Conservation (phyloP, 2,888 invertebrate species). For the Caenorhabditis drosophilae region DNA sequence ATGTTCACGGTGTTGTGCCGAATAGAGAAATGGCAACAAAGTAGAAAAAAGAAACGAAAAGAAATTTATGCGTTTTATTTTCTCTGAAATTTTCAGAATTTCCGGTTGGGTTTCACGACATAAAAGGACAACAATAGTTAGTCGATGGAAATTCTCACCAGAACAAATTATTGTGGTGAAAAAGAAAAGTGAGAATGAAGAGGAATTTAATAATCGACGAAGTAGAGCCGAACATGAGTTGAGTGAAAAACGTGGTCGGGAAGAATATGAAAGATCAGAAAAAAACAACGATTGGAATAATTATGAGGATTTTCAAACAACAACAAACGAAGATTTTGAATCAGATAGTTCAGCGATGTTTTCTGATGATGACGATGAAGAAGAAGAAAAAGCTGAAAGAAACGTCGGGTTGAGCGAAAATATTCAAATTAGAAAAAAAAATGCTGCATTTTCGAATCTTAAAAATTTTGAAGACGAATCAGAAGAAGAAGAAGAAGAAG, state of each 20-base stretch:
- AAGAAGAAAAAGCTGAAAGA: background rate
- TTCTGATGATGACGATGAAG: background rate
- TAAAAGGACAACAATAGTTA: background rate
- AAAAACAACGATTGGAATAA: background rate
- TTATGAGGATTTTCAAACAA: too few species aligned
- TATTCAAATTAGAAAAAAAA: too few species aligned
- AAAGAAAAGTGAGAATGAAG: background rate
- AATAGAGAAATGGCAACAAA: background rate
- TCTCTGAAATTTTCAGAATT: background rate
- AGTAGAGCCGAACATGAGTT: background rate
- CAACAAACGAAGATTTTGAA: too few species aligned
- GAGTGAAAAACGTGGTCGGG: background rate
- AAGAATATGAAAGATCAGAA: background rate
- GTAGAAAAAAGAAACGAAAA: too few species aligned
- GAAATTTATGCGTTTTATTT: too few species aligned
- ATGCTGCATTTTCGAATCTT: too few species aligned
- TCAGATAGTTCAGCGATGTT: too few species aligned
- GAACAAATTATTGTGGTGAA: conserved; percentile 2
- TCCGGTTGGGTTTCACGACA: conserved; percentile 4
- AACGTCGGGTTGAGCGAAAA: too few species aligned
- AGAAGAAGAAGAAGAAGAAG: too few species aligned
- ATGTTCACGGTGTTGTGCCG: background rate
- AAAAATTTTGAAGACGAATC: too few species aligned
- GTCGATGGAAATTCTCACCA: conserved; percentile 10
- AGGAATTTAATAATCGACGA: background rate